phyloP scores from a whole-genome alignment of 2,113 vertebrate species.

The Eulacestoma nigropectus region DNA sequence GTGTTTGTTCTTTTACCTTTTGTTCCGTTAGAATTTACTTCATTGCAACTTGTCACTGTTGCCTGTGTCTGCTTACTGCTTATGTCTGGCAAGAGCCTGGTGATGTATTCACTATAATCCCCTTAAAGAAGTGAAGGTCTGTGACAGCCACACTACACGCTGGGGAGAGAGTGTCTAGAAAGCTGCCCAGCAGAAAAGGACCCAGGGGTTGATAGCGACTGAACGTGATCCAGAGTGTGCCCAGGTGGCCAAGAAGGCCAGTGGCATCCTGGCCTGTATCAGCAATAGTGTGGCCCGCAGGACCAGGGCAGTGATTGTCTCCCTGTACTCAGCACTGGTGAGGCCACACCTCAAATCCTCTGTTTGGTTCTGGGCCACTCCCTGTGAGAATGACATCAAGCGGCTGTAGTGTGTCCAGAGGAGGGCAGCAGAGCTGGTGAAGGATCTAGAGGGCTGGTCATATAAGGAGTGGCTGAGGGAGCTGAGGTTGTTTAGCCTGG shows the following conservation, averaged over 20 bases:
- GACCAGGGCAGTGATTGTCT: background rate
- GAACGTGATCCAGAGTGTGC: background rate
- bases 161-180: background rate
- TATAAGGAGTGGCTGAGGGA: background rate
- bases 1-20: background rate
- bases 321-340: fast-evolving
- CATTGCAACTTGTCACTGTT: background rate
- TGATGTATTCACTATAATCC: background rate
- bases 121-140: background rate
- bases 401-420: fast-evolving
- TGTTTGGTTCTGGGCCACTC: background rate
- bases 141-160: fast-evolving
- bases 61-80: background rate
- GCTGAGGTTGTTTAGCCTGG: background rate
- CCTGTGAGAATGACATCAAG: background rate
- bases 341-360: background rate
- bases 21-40: background rate
- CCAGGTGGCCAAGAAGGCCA: background rate
- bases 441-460: background rate
- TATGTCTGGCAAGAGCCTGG: background rate
- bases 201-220: background rate
- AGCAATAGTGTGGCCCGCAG: background rate
- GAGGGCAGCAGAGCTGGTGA: background rate
- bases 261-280: fast-evolving
- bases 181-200: background rate